A percentile compares a stretch with the other conserved stretches of the same genome.
These are phyloP conservation scores for Aporophyla nigra DNA, from an alignment of 2,888 invertebrate genomes.

Conservation along the genomic window DNA sequence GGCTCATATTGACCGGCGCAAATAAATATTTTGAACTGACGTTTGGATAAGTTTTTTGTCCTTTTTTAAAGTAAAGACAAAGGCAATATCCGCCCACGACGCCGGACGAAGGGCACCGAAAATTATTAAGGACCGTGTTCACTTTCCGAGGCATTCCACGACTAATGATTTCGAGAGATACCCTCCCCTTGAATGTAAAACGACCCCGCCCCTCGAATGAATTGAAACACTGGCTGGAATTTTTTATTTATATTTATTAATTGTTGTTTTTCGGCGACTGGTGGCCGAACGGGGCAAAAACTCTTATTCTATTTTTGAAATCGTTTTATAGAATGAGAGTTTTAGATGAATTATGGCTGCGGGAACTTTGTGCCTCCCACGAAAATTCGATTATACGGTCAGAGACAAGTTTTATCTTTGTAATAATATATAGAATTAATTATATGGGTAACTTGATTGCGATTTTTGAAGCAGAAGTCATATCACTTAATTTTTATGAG, in stretches of 20 bases:
- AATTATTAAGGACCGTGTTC: constrained; percentile 87
- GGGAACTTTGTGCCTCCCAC: constrained; percentile 65
- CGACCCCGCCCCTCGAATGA: constrained; percentile 89
- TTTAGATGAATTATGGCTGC: constrained; percentile 67
- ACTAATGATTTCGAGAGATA: constrained; percentile 90
- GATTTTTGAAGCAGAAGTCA: constrained; percentile 53
- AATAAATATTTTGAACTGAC: constrained; percentile 88
- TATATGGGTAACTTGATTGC: constrained; percentile 58
- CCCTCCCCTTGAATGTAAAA: constrained; percentile 91
- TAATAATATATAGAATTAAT: constrained; percentile 53
- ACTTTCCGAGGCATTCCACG: constrained; percentile 87
- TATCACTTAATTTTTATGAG: constrained; percentile 56
- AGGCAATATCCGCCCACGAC: constrained; percentile 88
- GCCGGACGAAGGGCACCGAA: constrained; percentile 84
- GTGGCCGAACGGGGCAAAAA: constrained; percentile 80
- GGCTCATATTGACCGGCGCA: constrained; percentile 80
- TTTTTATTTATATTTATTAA: constrained; percentile 87
- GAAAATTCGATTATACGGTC: constrained; percentile 60
- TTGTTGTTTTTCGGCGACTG: constrained; percentile 87
- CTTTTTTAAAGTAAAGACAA: constrained; percentile 86
- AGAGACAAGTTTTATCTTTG: constrained; percentile 62
- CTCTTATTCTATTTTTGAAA: constrained; percentile 68
- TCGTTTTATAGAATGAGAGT: constrained; percentile 64
- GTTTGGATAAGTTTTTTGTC: constrained; percentile 81
- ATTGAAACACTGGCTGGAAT: constrained; percentile 88